Conservation (phyloP, 2,888 invertebrate genomes). For the Amiota mariae region DNA sequence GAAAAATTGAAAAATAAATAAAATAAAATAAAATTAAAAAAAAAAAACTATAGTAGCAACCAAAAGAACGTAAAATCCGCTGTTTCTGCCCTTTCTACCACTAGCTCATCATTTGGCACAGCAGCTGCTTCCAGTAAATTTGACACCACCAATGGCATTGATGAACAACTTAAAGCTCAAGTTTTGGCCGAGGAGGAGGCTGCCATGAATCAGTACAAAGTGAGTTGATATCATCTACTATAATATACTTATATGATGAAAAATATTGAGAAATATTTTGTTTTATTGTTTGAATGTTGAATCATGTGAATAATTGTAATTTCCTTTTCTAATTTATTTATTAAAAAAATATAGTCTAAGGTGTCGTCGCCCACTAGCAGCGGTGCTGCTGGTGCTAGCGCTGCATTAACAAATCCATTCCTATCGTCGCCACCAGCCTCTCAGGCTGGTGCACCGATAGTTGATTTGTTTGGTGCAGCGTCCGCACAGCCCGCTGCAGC, state of each 20-base stretch:
- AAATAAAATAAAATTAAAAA: slow-evolving; percentile 42
- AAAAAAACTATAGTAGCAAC: slow-evolving; percentile 77
- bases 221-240: slow-evolving; percentile 67
- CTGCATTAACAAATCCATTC: slow-evolving; percentile 87
- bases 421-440: slow-evolving; percentile 81
- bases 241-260: too few relatives aligned
- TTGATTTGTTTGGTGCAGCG: slow-evolving; percentile 83
- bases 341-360: slow-evolving; percentile 77
- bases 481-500: slow-evolving; percentile 69
- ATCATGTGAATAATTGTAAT: slow-evolving; percentile 30
- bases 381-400: slow-evolving; percentile 74
- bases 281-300: neutral
- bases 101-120: slow-evolving; percentile 90
- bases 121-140: slow-evolving; percentile 84
- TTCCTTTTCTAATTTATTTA: slow-evolving; percentile 32
- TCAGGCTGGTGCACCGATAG: slow-evolving; percentile 78
- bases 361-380: slow-evolving; percentile 84
- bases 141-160: slow-evolving; percentile 84
- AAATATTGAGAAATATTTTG: too few relatives aligned
- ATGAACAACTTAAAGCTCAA: slow-evolving; percentile 88
- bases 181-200: slow-evolving; percentile 97
- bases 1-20: slow-evolving; percentile 29
- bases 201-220: slow-evolving; percentile 96
- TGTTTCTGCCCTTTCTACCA: slow-evolving; percentile 89
- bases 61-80: slow-evolving; percentile 92